phyloP scores from a whole-genome alignment of 2,888 invertebrate species.

The Zygothrica quintamaculata region DNA sequence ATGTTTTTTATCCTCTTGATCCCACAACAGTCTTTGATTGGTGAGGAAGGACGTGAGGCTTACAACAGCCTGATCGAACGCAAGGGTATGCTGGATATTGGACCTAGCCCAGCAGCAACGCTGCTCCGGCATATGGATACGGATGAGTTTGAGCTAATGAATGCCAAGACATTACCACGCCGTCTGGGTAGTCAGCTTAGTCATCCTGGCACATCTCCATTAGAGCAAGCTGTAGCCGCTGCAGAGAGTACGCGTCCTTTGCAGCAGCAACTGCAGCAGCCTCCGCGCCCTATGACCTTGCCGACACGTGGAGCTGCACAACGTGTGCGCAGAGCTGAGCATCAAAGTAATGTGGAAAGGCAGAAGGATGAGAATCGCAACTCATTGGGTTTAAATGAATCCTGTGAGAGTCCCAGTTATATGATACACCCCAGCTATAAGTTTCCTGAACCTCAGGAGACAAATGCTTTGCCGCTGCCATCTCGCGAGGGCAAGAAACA shows the following conservation, averaged over 20 bases:
- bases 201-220: slow-evolving; percentile 25
- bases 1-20: slow-evolving; percentile 78
- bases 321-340: slow-evolving; percentile 75
- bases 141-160: slow-evolving; percentile 80
- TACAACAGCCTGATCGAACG: slow-evolving; percentile 96
- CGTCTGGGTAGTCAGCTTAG: slow-evolving; percentile 62
- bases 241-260: slow-evolving; percentile 37
- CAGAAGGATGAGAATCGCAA: slow-evolving; percentile 57
- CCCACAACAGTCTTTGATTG: slow-evolving; percentile 89
- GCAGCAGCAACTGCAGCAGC: slow-evolving; percentile 66
- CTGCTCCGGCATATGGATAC: slow-evolving; percentile 81
- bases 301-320: slow-evolving; percentile 82
- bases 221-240: slow-evolving; percentile 12
- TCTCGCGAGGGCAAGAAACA: slow-evolving; percentile 87
- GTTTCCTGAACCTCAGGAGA: slow-evolving; percentile 73
- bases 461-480: slow-evolving; percentile 91
- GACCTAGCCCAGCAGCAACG: slow-evolving; percentile 73
- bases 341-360: slow-evolving; percentile 23
- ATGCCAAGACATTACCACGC: slow-evolving; percentile 81
- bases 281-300: slow-evolving; percentile 83
- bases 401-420: slow-evolving; percentile 84
- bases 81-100: slow-evolving; percentile 84
- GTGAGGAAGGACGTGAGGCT: slow-evolving; percentile 95
- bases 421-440: slow-evolving; percentile 82
- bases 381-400: slow-evolving; percentile 46